Base-by-base conservation (phyloP, 2,888 invertebrate species). In the Scotopteryx bipunctaria region DNA sequence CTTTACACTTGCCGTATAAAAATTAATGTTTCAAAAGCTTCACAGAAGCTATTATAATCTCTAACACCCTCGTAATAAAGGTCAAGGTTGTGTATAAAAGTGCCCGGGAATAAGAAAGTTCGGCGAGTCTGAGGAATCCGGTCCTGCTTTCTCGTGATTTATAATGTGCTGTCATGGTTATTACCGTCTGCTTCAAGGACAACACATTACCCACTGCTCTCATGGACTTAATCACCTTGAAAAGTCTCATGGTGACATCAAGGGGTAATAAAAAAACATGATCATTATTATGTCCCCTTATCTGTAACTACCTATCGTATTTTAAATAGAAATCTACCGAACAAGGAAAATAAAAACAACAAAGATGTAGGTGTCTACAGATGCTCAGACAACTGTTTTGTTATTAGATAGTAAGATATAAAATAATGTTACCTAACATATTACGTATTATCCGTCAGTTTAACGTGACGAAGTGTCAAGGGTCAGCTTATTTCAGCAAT, bases 141-240 rank as follows among this genome's bases (percentile, higher is more conserved):
- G 59, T 52, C 51, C 54, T 43, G 57, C 61, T 61, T 59, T 61
- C 61, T 49, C 52, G 40, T 57, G 61, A 59, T 59, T 55, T 57
- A 59, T 53, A 49, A 40, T 32, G 5, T 23, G 37, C 25, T 13
- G 43, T 29, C 36, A 44, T 17, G 29, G 23, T 35, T 43, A 41
- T 47, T 36, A 29, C 43, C 25, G 17, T 27, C 17, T 45, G 29
- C 19, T 13, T 41, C 47, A 48, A 48, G 48, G 48, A 48, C 48
- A 48, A 21, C 8, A 13, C 6, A 38, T 29, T 15, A 8, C 17
- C 21, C 17, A 35, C 33, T 27, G 35, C 35, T 44, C 45, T 31
- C 25, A 35, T 52, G 46, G 25, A 27, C 46, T 52, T 37, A 42
- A 52, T 46, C 15, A 37, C 46, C 23, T 27, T 2, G 1, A 23